Conservation (phyloP, 2,888 invertebrate genomes). For the Argyra leucocephala region DNA sequence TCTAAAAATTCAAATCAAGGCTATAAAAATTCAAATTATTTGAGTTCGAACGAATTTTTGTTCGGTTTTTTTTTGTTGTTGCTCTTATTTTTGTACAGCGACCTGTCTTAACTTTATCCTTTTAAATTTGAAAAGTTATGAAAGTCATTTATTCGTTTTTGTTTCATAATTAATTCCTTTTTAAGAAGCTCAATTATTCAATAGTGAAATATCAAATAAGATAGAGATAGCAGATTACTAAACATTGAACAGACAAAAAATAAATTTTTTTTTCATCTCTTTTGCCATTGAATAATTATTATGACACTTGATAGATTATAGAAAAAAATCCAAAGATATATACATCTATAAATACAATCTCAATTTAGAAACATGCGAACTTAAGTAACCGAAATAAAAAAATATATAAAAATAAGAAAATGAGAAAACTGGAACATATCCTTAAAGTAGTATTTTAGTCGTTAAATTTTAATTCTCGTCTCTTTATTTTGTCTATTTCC, state of each 20-base stretch:
- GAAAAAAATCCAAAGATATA: neutral
- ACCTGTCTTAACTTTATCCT: neutral
- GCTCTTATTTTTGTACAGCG: too few relatives aligned
- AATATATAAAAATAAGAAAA: too few relatives aligned
- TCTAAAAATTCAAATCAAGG: neutral
- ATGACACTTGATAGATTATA: constrained; percentile 6
- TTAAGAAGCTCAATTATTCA: neutral
- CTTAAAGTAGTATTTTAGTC: too few relatives aligned
- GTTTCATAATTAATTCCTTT: neutral
- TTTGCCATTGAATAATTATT: neutral
- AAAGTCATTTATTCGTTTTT: neutral
- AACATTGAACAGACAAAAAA: neutral
- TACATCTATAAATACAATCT: too few relatives aligned
- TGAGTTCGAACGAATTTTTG: too few relatives aligned
- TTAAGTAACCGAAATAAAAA: too few relatives aligned
- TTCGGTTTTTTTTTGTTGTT: too few relatives aligned
- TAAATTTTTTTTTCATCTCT: neutral
- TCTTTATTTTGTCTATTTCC: too few relatives aligned
- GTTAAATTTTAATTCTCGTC: too few relatives aligned
- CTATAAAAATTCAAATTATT: too few relatives aligned
- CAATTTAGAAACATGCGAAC: too few relatives aligned
- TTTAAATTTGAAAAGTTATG: neutral
- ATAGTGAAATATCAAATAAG: neutral
- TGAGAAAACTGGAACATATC: too few relatives aligned
- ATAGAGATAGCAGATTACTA: neutral